Evolutionary conservation across 2,113 vertebrate genomes (phyloP).

Genomic region (Atherinomorus stipes): DNA sequence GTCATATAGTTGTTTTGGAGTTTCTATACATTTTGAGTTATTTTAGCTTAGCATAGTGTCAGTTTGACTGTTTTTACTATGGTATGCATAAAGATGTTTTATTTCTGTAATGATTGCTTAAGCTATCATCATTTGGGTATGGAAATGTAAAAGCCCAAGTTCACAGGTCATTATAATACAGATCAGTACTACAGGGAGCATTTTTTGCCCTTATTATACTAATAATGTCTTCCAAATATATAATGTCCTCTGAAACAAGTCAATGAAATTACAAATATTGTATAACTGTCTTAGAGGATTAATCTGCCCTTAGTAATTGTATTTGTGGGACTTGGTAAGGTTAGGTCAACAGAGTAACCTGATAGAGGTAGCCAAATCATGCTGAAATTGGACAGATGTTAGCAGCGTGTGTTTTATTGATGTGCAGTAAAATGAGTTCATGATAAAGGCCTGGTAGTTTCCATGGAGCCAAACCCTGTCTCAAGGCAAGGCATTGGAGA

Average conservation of each 20-base stretch:
- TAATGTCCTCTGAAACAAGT: no score
- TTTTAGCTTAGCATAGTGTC: no score
- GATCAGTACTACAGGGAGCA: neutral
- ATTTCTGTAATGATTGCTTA: no score
- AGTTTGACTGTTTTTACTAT: no score
- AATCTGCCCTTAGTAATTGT: constrained; percentile 24
- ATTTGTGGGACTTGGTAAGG: constrained; percentile 12
- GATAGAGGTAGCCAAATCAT: constrained; percentile 21
- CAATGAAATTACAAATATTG: neutral
- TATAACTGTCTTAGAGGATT: neutral
- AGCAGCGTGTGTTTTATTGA: constrained; percentile 70
- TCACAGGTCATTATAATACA: neutral
- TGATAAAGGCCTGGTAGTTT: constrained; percentile 67
- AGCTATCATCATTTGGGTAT: no score
- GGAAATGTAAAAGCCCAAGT: neutral
- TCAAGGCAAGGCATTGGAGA: constrained; percentile 64
- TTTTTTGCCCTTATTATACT: neutral
- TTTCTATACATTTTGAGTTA: no score
- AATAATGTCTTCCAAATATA: no score
- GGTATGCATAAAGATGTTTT: no score
- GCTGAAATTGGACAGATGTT: constrained; percentile 59
- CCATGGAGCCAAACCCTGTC: constrained; percentile 72
- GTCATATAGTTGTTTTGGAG: no score
- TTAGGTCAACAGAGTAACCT: constrained; percentile 25
- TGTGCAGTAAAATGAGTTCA: constrained; percentile 66